Evolutionary conservation across 1,140 invertebrate species (phyloP).

Genomic region (Drosophila trapezifrons): DNA sequence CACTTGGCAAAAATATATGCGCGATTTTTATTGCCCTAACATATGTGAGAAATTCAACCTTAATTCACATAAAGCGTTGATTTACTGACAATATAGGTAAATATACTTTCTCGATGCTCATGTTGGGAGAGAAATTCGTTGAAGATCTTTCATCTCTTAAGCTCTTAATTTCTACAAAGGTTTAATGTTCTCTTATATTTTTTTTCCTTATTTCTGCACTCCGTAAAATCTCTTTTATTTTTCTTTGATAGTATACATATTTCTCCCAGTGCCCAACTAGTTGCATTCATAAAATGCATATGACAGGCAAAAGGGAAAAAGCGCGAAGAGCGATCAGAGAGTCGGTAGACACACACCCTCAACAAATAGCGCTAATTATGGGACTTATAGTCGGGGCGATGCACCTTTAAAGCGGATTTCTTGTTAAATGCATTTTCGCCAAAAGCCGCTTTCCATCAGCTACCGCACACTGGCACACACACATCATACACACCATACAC

Average conservation of each 20-base stretch:
- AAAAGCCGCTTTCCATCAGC: conserved; percentile 63
- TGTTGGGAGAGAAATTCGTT: no score
- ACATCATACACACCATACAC: background rate
- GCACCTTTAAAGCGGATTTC: conserved; percentile 52
- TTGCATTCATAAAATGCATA: conserved; percentile 47
- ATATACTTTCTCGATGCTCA: no score
- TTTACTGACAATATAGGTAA: background rate
- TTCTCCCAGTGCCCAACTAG: conserved; percentile 17
- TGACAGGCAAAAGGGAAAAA: conserved; percentile 7
- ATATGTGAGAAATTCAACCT: background rate
- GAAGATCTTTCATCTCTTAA: no score
- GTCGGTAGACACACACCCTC: background rate
- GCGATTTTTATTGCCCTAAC: background rate
- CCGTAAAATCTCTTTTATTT: background rate
- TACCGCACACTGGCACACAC: background rate
- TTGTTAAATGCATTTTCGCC: conserved; percentile 60
- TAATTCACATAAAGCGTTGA: background rate
- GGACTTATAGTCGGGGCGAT: conserved; percentile 40
- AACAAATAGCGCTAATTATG: conserved; percentile 60
- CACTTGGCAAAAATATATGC: conserved; percentile 4
- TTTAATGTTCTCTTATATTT: no score
- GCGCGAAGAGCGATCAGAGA: background rate
- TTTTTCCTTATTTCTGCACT: background rate
- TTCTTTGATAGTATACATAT: background rate
- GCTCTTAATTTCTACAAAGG: no score